Percentiles rank a stretch among this genome's conserved stretches.
phyloP scores from a whole-genome alignment of 1,140 invertebrate species.

The Tribolium madens region DNA sequence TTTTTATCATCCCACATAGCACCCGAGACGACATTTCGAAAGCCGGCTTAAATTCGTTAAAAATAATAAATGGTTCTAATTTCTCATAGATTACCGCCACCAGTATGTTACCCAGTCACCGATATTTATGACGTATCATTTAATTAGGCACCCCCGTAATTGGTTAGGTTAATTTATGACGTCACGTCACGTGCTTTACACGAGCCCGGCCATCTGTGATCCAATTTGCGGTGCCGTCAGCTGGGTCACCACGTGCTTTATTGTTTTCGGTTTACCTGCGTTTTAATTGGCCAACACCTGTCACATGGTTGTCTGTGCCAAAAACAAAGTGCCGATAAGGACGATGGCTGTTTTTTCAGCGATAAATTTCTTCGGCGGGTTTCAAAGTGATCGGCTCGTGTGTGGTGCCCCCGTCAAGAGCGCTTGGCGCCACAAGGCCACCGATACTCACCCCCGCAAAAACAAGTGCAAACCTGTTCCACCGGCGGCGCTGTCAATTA shows the following conservation, averaged over 20 bases:
- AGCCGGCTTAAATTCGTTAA: slow-evolving; percentile 49
- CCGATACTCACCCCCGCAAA: slow-evolving; percentile 27
- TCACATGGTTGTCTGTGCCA: not conserved
- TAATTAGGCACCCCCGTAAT: slow-evolving; percentile 60
- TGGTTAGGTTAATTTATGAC: slow-evolving; percentile 59
- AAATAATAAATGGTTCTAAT: slow-evolving; percentile 51
- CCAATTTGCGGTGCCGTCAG: slow-evolving; percentile 58
- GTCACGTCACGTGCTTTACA: slow-evolving; percentile 60
- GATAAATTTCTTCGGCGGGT: not conserved
- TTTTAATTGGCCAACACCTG: slow-evolving; percentile 32
- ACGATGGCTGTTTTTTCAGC: not conserved
- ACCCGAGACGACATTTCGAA: slow-evolving; percentile 30
- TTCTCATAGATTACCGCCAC: slow-evolving; percentile 48
- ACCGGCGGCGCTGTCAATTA: slow-evolving; percentile 26
- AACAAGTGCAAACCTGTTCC: slow-evolving; percentile 35
- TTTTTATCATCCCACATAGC: slow-evolving; percentile 39
- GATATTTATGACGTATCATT: slow-evolving; percentile 57
- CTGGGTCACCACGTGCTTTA: slow-evolving; percentile 54
- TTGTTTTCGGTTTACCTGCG: slow-evolving; percentile 48
- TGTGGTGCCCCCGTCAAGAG: slow-evolving; percentile 14
- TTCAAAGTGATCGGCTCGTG: slow-evolving; percentile 28
- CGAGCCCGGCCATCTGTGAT: slow-evolving; percentile 59
- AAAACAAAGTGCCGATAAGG: not conserved
- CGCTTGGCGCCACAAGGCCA: slow-evolving; percentile 32
- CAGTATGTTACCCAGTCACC: slow-evolving; percentile 35